Evolutionary conservation across 1,140 invertebrate genomes (phyloP).

Genomic region (Orchestia grillus): DNA sequence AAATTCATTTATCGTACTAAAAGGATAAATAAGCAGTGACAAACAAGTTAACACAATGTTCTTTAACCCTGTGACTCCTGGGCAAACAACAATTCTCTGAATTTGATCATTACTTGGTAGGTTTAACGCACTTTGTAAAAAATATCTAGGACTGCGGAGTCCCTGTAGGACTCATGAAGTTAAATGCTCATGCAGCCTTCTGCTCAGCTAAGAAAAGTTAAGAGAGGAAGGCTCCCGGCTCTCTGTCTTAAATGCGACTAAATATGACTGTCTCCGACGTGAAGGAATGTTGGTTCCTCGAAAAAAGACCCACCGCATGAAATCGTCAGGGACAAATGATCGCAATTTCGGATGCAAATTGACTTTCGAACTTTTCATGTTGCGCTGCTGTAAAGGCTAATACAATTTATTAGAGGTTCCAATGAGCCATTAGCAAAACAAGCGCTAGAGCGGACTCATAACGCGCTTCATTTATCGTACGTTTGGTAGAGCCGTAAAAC

Average conservation of each 20-base stretch:
- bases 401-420: constrained; percentile 40
- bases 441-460: not conserved
- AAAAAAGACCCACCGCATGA: not conserved
- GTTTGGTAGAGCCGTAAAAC: not conserved
- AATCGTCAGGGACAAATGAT: constrained; percentile 44
- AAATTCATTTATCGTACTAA: no score
- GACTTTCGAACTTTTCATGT: constrained; percentile 39
- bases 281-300: not conserved
- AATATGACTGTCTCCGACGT: not conserved
- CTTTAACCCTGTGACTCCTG: no score
- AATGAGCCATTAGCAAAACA: constrained; percentile 43
- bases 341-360: constrained; percentile 27
- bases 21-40: no score
- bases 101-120: no score
- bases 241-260: not conserved
- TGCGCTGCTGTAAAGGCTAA: not conserved
- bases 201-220: no score
- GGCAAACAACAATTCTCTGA: no score
- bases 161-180: no score
- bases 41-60: no score
- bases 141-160: no score
- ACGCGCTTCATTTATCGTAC: not conserved
- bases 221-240: not conserved
- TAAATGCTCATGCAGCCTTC: no score
- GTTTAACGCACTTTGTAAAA: no score